A percentile compares a stretch with the other conserved stretches of the same genome.
These are phyloP conservation scores for Centruroides vittatus DNA, from an alignment of 1,140 invertebrate species.

Conservation along the genomic window DNA sequence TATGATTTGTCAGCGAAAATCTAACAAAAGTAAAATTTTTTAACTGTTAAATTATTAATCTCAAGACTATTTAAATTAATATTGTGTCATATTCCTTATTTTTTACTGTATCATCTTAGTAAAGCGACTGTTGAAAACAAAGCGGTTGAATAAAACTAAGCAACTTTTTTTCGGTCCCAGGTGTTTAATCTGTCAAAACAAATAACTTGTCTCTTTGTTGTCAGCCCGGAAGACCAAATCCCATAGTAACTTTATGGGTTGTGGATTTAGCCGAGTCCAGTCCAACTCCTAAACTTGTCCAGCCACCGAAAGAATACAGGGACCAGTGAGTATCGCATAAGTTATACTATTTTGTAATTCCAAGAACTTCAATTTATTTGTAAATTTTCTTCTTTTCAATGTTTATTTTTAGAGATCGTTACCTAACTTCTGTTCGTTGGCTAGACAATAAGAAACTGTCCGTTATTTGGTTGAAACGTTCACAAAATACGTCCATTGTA, in stretches of 20 bases:
- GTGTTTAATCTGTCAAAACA: neutral
- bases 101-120: too few relatives aligned
- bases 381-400: neutral
- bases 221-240: constrained; percentile 17
- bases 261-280: constrained; percentile 13
- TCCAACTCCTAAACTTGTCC: constrained; percentile 10
- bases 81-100: too few relatives aligned
- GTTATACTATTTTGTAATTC: neutral
- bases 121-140: too few relatives aligned
- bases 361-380: neutral
- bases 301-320: constrained; percentile 11
- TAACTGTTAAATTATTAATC: too few relatives aligned
- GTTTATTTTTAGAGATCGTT: constrained; percentile 26
- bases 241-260: constrained; percentile 16
- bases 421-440: constrained; percentile 28
- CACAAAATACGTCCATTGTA: constrained; percentile 30
- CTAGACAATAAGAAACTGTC: constrained; percentile 22
- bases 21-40: too few relatives aligned
- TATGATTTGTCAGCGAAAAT: too few relatives aligned
- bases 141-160: too few relatives aligned
- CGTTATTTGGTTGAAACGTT: constrained; percentile 26
- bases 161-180: too few relatives aligned
- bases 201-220: neutral
- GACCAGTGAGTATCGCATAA: constrained; percentile 12
- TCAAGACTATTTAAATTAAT: too few relatives aligned